Conservation (phyloP, 2,113 vertebrate genomes). For the Eretmodus cyanostictus region DNA sequence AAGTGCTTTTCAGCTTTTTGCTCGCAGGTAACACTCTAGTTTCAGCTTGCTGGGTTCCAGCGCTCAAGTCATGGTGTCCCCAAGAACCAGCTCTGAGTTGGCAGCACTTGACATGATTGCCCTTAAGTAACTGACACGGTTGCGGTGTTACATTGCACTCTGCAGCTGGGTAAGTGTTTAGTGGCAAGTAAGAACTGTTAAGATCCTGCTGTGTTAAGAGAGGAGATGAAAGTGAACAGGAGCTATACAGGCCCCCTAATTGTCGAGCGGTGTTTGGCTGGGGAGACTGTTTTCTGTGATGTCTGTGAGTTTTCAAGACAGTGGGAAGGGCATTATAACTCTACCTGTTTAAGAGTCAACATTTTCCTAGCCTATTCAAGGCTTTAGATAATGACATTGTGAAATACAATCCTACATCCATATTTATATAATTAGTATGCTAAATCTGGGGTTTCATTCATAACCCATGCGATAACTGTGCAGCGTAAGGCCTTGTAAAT, state of each 20-base stretch:
- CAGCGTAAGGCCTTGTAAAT: neutral
- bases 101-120: slow-evolving; percentile 36
- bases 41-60: neutral
- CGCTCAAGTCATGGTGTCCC: neutral
- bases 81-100: slow-evolving; percentile 7
- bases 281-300: neutral
- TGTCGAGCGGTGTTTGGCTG: neutral
- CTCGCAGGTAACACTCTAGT: neutral
- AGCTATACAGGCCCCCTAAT: neutral
- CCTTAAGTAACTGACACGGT: slow-evolving; percentile 31
- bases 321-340: neutral
- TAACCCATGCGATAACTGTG: neutral
- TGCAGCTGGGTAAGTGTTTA: neutral
- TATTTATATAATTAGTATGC: neutral
- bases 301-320: neutral
- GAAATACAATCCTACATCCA: neutral
- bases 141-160: neutral
- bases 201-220: neutral
- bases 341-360: neutral
- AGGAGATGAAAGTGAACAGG: neutral
- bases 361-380: neutral
- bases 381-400: neutral
- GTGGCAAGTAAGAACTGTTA: neutral
- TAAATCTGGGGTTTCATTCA: neutral
- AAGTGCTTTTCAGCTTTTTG: slow-evolving; percentile 13